Base-by-base conservation (phyloP, 2,797 vertebrate species). In the Etheostoma perlongum region DNA sequence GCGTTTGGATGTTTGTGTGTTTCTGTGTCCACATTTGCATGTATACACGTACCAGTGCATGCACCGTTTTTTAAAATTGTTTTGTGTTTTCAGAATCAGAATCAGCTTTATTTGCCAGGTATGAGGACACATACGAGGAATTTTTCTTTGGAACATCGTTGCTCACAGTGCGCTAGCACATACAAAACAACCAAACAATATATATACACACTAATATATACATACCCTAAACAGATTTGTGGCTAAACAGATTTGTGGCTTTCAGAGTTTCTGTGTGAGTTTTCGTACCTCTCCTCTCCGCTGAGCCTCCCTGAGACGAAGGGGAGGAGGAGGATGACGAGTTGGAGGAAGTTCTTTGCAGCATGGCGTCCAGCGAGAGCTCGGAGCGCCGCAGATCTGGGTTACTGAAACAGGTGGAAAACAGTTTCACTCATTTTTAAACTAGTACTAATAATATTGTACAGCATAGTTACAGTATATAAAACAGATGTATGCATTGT, bases 301-400 rank as follows among this genome's bases (percentile, higher is more conserved):
- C 90, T 4, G 98, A 98, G 25, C 97, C 97, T 3, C 96, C 96
- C 79, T 99, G 97, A 84, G 98, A 99, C 71, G 97, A 98, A 74
- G 98, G 97, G 19, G 97, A 98, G 85, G 97, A 99, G 84, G 97
- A 98, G 78, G 98, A 99, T 10, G 98, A 98, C 25, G 97, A 97
- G 89, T 97, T 97, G 5, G 97, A 98, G 93, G 97, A 97, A 71
- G 96, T 97, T 91, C 97, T 95, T 89, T 98, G 97, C 84, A 99
- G 88, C 10, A 96, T 95, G 72, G 96, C 96, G 44, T 99, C 97
- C 83, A 97, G 90, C 52, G 96, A 90, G 25, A 97, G 94, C 87
- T 99, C 97, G 0, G 96, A 96, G 88, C 96, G 96, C 68, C 96
- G 93, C 81, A 99, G 94, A 92, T 94, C 97, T 0, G 97, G 97